These are phyloP conservation scores for Nudaria mundana DNA, from an alignment of 2,888 invertebrate genomes.

Conservation along the genomic window DNA sequence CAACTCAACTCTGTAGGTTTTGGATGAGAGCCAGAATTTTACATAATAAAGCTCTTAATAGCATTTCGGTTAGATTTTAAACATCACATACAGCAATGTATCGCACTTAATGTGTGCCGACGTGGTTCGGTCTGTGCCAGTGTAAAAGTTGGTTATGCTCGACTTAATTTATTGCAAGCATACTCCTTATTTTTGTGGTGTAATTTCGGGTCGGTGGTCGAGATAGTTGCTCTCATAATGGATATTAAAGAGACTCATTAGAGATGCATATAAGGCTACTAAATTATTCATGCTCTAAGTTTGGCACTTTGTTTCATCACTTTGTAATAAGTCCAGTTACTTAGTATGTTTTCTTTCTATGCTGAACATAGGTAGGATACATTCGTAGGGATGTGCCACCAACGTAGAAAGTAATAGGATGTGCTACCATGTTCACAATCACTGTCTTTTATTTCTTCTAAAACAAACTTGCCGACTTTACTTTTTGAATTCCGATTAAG, in stretches of 20 bases:
- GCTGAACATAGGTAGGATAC: neutral
- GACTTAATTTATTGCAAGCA: conserved; percentile 1
- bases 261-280: neutral
- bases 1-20: conserved; percentile 31
- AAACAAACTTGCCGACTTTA: neutral
- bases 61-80: conserved; percentile 39
- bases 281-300: neutral
- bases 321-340: neutral
- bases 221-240: neutral
- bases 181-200: neutral
- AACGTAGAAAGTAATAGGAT: neutral
- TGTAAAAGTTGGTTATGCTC: conserved; percentile 1
- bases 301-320: no score
- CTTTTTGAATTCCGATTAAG: conserved; percentile 5
- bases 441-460: neutral
- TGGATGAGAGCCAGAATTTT: conserved; percentile 47
- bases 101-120: conserved; percentile 1
- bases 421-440: neutral
- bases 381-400: neutral
- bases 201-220: neutral
- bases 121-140: conserved; percentile 1
- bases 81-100: conserved; percentile 26
- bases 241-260: conserved; percentile 1
- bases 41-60: conserved; percentile 49
- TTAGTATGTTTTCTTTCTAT: neutral